Evolutionary conservation across 2,113 vertebrate genomes (phyloP).

Genomic region (Ibidorhyncha struthersii): DNA sequence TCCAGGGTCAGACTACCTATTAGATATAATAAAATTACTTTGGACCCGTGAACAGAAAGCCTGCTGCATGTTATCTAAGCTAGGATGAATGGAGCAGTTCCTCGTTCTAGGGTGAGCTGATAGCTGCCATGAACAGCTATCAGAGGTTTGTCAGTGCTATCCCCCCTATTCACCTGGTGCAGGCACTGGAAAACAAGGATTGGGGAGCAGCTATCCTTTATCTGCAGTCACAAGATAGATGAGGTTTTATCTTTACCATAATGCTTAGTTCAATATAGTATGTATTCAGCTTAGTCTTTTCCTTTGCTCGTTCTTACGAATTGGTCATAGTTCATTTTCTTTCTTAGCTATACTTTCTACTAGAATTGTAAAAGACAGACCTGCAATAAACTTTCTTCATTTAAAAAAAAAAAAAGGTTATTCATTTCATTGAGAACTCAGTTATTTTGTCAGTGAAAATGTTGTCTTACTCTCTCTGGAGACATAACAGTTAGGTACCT

Average conservation of each 20-base stretch:
- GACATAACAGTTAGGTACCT: not conserved
- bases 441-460: not conserved
- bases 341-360: conserved; percentile 76
- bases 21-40: not conserved
- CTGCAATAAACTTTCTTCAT: conserved; percentile 81
- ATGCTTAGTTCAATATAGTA: conserved; percentile 50
- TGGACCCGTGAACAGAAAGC: not conserved
- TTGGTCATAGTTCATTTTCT: conserved; percentile 60
- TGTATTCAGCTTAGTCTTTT: conserved; percentile 57
- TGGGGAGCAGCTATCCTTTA: conserved; percentile 17
- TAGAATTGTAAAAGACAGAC: conserved; percentile 69
- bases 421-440: not conserved
- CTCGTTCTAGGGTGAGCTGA: not conserved
- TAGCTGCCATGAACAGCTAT: not conserved
- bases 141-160: conserved; percentile 9
- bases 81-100: not conserved
- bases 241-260: conserved; percentile 17
- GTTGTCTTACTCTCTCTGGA: not conserved
- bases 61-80: conserved; percentile 29
- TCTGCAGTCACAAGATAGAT: conserved; percentile 10
- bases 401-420: not conserved
- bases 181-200: conserved; percentile 34
- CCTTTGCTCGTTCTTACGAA: conserved; percentile 45
- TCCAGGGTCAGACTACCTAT: not conserved
- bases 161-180: not conserved